Evolutionary conservation across 2,113 vertebrate genomes (phyloP).

Genomic region (Pluvianellus socialis): DNA sequence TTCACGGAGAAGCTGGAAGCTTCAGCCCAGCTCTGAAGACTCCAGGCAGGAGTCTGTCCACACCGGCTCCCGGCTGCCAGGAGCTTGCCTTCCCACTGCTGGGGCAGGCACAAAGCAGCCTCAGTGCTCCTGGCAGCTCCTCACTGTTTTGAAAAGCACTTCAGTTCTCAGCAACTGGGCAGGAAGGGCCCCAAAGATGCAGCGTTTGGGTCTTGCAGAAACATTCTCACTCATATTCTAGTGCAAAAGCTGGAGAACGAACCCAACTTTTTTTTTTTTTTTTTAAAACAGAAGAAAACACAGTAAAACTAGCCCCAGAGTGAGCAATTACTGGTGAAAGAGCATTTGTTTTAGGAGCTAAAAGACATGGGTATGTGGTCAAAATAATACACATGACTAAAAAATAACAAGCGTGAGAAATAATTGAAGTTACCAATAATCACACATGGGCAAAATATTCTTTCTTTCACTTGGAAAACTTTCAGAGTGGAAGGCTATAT

Average conservation of each 20-base stretch:
- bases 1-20: background rate
- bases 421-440: background rate
- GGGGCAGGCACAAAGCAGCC: background rate
- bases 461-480: background rate
- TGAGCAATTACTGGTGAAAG: background rate
- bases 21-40: background rate
- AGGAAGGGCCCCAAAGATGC: background rate
- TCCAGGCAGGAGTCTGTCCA: background rate
- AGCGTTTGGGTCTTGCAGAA: background rate
- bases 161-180: background rate
- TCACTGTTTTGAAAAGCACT: background rate
- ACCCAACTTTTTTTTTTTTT: background rate
- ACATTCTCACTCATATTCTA: background rate
- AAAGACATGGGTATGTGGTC: background rate
- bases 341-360: background rate
- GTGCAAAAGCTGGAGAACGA: background rate
- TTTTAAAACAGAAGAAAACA: background rate
- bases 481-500: background rate
- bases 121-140: background rate
- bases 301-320: background rate
- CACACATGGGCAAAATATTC: background rate
- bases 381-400: background rate
- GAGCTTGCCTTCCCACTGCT: background rate
- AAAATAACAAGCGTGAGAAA: background rate
- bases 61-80: accelerated